Percentiles rank a stretch among this genome's conserved stretches.
Conservation (phyloP, 2,113 vertebrate genomes). For the Hippoglossus stenolepis region DNA sequence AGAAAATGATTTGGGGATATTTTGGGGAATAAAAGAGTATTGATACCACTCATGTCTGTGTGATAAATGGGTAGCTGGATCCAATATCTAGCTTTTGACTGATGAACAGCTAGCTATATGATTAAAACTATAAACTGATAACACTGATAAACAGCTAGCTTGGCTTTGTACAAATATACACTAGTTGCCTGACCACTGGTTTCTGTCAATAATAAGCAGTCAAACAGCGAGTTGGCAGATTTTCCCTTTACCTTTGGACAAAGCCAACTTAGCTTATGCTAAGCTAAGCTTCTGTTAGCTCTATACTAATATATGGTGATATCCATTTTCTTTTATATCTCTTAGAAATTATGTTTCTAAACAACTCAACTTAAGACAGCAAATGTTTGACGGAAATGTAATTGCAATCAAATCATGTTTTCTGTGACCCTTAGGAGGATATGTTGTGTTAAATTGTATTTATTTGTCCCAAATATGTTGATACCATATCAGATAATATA, state of each 20-base stretch:
- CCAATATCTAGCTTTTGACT: background rate
- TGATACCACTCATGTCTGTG: background rate
- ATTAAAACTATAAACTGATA: background rate
- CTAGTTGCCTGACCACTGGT: too few relatives aligned
- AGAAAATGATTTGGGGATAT: background rate
- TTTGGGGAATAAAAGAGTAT: background rate
- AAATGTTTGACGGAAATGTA: too few relatives aligned
- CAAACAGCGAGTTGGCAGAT: background rate
- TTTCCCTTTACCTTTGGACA: background rate
- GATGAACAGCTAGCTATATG: too few relatives aligned
- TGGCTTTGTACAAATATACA: background rate
- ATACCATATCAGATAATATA: too few relatives aligned
- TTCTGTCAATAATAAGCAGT: background rate
- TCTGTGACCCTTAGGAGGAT: too few relatives aligned
- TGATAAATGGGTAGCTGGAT: background rate
- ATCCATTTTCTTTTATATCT: background rate
- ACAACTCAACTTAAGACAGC: background rate
- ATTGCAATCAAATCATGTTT: too few relatives aligned
- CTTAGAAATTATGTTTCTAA: background rate
- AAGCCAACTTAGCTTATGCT: background rate
- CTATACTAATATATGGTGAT: background rate
- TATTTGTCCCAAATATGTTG: too few relatives aligned
- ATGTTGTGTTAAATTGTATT: too few relatives aligned
- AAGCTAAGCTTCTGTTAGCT: background rate
- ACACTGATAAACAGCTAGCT: background rate